Evolutionary conservation across 2,113 vertebrate species (phyloP).

Genomic region (Pseudolaguvia tuberculata): DNA sequence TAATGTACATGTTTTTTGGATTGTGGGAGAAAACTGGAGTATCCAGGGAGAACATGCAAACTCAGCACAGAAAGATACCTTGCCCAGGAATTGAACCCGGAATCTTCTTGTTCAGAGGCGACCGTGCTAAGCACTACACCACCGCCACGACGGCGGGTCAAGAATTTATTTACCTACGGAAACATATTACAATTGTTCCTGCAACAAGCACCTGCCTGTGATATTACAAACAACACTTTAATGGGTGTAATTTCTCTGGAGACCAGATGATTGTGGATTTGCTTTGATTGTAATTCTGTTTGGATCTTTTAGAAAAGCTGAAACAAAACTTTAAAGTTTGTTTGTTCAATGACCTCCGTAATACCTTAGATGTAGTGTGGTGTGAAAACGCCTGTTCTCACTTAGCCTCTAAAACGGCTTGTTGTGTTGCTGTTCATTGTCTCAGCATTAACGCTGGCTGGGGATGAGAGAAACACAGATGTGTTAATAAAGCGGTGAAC

Average conservation of each 20-base stretch:
- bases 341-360: slow-evolving; percentile 2
- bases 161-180: not conserved
- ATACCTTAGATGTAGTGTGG: slow-evolving; percentile 16
- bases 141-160: too few species aligned
- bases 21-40: too few species aligned
- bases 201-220: not conserved
- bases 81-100: too few species aligned
- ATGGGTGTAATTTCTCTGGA: not conserved
- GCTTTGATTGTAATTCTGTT: not conserved
- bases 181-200: not conserved
- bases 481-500: slow-evolving; percentile 45
- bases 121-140: too few species aligned
- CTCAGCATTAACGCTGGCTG: slow-evolving; percentile 30
- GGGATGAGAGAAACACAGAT: slow-evolving; percentile 45
- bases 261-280: not conserved
- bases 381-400: slow-evolving; percentile 42
- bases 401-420: slow-evolving; percentile 29
- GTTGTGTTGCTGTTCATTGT: slow-evolving; percentile 20
- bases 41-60: too few species aligned
- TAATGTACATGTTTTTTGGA: too few species aligned
- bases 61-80: too few species aligned
- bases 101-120: too few species aligned
- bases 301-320: not conserved
- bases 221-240: not conserved
- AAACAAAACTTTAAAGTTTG: slow-evolving; percentile 6